Conservation (phyloP, 2,888 invertebrate genomes). For the Ophioninae sp. region DNA sequence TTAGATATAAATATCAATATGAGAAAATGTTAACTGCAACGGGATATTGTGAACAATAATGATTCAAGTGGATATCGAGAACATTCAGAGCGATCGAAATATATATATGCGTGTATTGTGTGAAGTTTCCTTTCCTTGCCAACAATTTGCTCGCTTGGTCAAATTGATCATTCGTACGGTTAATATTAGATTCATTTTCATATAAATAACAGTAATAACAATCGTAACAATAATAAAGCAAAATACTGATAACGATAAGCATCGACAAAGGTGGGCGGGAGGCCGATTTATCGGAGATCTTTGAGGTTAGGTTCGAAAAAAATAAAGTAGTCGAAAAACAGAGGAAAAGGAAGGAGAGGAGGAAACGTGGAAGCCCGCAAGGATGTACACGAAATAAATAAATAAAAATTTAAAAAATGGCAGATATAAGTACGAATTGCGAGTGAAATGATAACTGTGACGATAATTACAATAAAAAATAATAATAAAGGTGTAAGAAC, state of each 20-base stretch:
- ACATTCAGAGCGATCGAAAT: constrained; percentile 56
- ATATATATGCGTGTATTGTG: constrained; percentile 16
- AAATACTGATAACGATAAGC: constrained; percentile 7
- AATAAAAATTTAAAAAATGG: background rate
- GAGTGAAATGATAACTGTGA: background rate
- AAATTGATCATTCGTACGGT: constrained; percentile 57
- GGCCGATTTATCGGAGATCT: no score
- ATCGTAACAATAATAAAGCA: background rate
- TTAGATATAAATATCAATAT: constrained; percentile 60
- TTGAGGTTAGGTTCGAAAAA: no score
- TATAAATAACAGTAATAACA: constrained; percentile 35
- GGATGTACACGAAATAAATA: no score
- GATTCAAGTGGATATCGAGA: constrained; percentile 30
- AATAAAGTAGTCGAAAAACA: no score
- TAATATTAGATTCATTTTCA: constrained; percentile 52
- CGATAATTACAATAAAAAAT: background rate
- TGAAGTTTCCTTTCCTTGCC: constrained; percentile 17
- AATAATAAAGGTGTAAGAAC: background rate
- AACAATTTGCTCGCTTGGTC: constrained; percentile 49
- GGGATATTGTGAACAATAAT: constrained; percentile 51
- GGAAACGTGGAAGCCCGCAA: no score
- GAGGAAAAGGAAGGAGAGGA: no score
- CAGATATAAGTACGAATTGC: background rate
- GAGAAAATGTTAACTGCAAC: constrained; percentile 49
- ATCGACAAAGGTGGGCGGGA: background rate